A percentile compares a stretch with the other conserved stretches of the same genome.
Conservation (phyloP, 1,140 invertebrate species). For the Euwallacea similis region DNA sequence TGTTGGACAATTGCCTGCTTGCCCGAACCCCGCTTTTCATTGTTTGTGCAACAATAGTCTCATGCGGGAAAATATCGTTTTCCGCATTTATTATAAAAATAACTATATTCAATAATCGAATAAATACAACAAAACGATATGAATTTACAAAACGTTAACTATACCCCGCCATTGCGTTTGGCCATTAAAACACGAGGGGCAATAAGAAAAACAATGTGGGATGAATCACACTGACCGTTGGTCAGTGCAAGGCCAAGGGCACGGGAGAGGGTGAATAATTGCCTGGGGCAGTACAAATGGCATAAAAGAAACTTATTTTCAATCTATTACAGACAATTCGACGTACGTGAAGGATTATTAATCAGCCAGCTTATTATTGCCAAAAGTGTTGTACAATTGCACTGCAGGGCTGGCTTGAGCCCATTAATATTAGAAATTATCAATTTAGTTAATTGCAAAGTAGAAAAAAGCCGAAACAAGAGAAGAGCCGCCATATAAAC, state of each 20-base stretch:
- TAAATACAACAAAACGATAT: no score
- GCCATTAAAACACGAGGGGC: background rate
- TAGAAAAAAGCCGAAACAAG: conserved; percentile 13
- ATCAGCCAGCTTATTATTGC: conserved; percentile 4
- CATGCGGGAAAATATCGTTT: no score
- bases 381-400: background rate
- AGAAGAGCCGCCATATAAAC: conserved; percentile 2
- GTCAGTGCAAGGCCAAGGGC: conserved; percentile 29
- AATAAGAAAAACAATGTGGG: conserved; percentile 17
- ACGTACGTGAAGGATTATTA: conserved; percentile 22
- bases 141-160: no score
- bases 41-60: no score
- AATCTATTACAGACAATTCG: conserved; percentile 12
- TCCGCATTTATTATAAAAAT: no score
- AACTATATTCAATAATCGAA: no score
- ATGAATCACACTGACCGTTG: conserved; percentile 29
- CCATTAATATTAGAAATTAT: no score
- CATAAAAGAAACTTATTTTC: conserved; percentile 25
- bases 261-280: conserved; percentile 21
- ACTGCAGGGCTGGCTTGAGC: no score
- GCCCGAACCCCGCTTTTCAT: no score
- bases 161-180: no score
- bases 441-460: no score
- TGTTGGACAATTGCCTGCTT: no score
- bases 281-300: conserved; percentile 18